Conservation (phyloP, 2,888 invertebrate genomes). For the Andrena bucephala region DNA sequence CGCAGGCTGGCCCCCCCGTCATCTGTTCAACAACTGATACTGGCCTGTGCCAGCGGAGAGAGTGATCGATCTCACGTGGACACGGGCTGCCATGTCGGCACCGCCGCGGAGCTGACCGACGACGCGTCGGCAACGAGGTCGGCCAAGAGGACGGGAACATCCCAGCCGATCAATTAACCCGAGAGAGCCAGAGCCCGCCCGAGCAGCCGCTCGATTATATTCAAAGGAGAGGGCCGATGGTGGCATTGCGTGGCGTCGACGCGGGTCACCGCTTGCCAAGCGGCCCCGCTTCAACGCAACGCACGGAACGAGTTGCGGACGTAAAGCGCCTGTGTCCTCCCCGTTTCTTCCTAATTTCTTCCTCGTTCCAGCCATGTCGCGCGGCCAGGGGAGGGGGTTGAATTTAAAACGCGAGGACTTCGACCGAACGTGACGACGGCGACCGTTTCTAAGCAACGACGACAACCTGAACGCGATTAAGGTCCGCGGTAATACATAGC, state of each 20-base stretch:
- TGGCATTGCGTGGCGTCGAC: constrained; percentile 24
- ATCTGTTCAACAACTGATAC: constrained; percentile 60
- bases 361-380: constrained; percentile 1
- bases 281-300: constrained; percentile 45
- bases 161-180: constrained; percentile 69
- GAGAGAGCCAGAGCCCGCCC: constrained; percentile 12
- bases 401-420: constrained; percentile 26
- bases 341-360: constrained; percentile 8
- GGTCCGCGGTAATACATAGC: no score
- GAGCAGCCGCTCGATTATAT: constrained; percentile 35
- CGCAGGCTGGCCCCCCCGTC: constrained; percentile 26
- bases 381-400: neutral
- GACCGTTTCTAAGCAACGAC: neutral
- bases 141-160: constrained; percentile 49
- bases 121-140: constrained; percentile 42
- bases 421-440: neutral
- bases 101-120: constrained; percentile 29
- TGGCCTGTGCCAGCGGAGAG: constrained; percentile 17
- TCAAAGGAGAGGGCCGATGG: constrained; percentile 42
- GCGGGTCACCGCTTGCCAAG: constrained; percentile 30
- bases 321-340: constrained; percentile 30
- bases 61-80: constrained; percentile 61
- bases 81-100: constrained; percentile 28
- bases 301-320: constrained; percentile 19
- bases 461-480: no score